Percentiles rank a stretch among this genome's conserved stretches.
These are phyloP conservation scores for Drosophila novamexicana DNA, from an alignment of 1,140 invertebrate genomes.

Conservation along the genomic window DNA sequence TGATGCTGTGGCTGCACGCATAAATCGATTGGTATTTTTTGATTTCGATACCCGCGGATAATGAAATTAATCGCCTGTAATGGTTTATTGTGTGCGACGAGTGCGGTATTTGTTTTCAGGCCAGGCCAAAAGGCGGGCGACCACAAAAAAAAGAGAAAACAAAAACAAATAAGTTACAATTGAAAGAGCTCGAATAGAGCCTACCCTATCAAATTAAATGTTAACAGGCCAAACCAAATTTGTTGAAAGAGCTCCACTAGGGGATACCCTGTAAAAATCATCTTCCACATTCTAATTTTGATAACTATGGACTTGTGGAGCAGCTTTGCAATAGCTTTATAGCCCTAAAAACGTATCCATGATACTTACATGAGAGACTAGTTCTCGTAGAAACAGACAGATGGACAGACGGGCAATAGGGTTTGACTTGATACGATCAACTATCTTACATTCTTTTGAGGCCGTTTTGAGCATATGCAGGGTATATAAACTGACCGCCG, in stretches of 20 bases:
- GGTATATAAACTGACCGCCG: constrained; percentile 49
- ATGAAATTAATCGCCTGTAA: constrained; percentile 83
- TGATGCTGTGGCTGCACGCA: constrained; percentile 64
- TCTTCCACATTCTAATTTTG: too few species aligned
- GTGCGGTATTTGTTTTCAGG: constrained; percentile 53
- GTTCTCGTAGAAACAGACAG: too few species aligned
- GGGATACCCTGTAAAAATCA: too few species aligned
- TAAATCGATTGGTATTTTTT: constrained; percentile 77
- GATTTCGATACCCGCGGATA: constrained; percentile 70
- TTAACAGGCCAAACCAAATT: too few species aligned
- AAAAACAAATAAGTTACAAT: background rate
- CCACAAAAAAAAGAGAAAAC: constrained; percentile 18
- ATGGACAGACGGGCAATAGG: too few species aligned
- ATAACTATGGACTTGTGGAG: too few species aligned
- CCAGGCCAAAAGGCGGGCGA: constrained; percentile 33
- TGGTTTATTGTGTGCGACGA: constrained; percentile 78
- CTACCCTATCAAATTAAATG: constrained; percentile 4
- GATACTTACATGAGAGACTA: too few species aligned
- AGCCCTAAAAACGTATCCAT: too few species aligned
- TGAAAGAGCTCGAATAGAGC: constrained; percentile 1
- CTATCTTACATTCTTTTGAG: background rate
- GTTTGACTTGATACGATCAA: background rate
- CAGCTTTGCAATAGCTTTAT: too few species aligned
- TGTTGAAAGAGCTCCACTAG: too few species aligned
- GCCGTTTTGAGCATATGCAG: background rate